A percentile compares a stretch with the other conserved stretches of the same genome.
Evolutionary conservation across 2,888 invertebrate genomes (phyloP).

Genomic region (Caenorhabditis sulstoni): DNA sequence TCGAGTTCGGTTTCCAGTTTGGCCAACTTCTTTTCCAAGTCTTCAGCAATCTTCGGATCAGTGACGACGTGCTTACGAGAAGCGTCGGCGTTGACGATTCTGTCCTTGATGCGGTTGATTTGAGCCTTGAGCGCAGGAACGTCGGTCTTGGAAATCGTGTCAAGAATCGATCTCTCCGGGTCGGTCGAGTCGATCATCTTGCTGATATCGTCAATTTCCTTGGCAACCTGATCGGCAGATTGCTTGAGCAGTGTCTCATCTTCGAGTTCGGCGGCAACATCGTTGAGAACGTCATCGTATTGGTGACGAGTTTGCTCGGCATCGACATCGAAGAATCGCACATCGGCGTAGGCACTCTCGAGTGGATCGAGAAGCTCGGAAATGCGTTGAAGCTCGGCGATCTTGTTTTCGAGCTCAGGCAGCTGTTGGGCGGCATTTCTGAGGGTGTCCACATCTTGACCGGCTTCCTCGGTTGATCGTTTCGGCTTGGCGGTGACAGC

Average conservation of each 20-base stretch:
- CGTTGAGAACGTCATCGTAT: constrained; percentile 67
- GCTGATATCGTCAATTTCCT: constrained; percentile 60
- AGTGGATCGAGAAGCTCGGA: constrained; percentile 61
- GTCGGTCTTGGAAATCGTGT: constrained; percentile 23
- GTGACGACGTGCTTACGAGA: constrained; percentile 52
- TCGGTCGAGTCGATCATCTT: constrained; percentile 38
- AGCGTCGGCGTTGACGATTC: constrained; percentile 35
- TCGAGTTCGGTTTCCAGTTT: constrained; percentile 60
- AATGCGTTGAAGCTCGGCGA: constrained; percentile 65
- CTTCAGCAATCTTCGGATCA: constrained; percentile 34
- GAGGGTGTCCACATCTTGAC: constrained; percentile 46
- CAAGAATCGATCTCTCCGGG: constrained; percentile 24
- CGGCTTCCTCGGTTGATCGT: constrained; percentile 39
- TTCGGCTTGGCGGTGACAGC: constrained; percentile 56
- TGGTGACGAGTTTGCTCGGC: constrained; percentile 70
- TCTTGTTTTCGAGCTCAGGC: constrained; percentile 47
- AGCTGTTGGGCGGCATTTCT: constrained; percentile 33
- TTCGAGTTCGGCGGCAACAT: constrained; percentile 54
- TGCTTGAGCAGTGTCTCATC: constrained; percentile 64
- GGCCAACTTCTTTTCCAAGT: constrained; percentile 36
- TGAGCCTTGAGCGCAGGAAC: constrained; percentile 61
- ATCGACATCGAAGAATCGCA: constrained; percentile 68
- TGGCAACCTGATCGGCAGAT: constrained; percentile 61
- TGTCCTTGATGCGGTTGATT: constrained; percentile 54
- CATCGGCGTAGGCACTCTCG: constrained; percentile 9